phyloP scores from a whole-genome alignment of 2,113 vertebrate genomes.

The Paradisaea rubra region DNA sequence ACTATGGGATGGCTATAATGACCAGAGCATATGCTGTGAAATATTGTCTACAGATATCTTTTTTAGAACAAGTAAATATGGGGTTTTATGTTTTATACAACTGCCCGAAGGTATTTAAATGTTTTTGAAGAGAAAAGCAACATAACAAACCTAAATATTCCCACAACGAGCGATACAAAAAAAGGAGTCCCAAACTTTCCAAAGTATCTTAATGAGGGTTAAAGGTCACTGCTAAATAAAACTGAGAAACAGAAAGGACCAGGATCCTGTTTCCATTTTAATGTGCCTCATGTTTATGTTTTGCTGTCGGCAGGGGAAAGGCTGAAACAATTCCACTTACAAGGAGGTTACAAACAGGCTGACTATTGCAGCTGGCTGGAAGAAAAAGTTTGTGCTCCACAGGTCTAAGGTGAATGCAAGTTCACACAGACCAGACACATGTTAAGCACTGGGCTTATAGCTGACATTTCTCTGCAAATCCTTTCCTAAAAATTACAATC shows the following conservation, averaged over 20 bases:
- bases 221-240: constrained; percentile 77
- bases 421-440: constrained; percentile 48
- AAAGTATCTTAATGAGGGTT: constrained; percentile 75
- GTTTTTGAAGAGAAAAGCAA: constrained; percentile 59
- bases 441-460: constrained; percentile 15
- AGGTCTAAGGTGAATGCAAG: constrained; percentile 50
- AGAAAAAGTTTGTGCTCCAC: constrained; percentile 41
- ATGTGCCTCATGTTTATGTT: constrained; percentile 75
- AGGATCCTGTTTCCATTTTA: constrained; percentile 82
- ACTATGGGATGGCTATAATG: not conserved
- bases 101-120: constrained; percentile 49
- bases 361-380: constrained; percentile 65
- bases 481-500: constrained; percentile 36
- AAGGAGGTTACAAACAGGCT: constrained; percentile 62
- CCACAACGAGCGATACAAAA: constrained; percentile 59
- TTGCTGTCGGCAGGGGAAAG: constrained; percentile 69
- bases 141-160: constrained; percentile 67
- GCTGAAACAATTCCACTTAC: constrained; percentile 74
- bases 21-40: not conserved
- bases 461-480: constrained; percentile 20
- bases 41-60: not conserved
- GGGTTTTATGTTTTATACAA: not conserved
- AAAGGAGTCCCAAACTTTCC: constrained; percentile 67
- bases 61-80: constrained; percentile 8
- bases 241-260: constrained; percentile 72